These are phyloP conservation scores for Leucophenga maculata DNA, from an alignment of 2,888 invertebrate species.

Conservation along the genomic window DNA sequence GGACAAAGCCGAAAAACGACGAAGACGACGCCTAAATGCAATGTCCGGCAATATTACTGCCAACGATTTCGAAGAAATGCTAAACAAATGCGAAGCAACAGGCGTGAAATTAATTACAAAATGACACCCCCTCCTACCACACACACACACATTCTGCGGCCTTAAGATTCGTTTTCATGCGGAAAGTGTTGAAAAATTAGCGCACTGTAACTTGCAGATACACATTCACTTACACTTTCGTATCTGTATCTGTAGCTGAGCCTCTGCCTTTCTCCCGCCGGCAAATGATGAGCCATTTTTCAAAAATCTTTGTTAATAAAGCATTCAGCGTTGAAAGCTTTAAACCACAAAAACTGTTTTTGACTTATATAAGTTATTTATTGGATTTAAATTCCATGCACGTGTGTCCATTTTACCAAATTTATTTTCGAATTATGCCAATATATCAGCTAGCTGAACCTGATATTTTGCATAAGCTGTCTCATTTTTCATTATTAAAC, in stretches of 20 bases:
- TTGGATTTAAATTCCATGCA: neutral
- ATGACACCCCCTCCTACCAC: constrained; percentile 17
- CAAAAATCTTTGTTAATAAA: constrained; percentile 8
- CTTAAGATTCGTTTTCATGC: neutral
- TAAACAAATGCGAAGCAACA: constrained; percentile 39
- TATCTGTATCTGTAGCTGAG: no score
- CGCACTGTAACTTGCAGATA: neutral
- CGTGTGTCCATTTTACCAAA: neutral
- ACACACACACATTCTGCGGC: neutral
- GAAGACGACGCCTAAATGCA: constrained; percentile 7
- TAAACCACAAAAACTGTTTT: neutral
- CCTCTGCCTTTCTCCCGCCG: neutral
- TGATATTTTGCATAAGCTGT: no score
- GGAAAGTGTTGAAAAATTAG: neutral
- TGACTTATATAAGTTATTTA: constrained; percentile 9
- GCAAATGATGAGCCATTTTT: constrained; percentile 13
- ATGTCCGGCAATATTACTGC: constrained; percentile 6
- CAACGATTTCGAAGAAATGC: constrained; percentile 26
- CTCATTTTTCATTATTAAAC: no score
- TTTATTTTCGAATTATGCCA: no score
- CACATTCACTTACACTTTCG: no score
- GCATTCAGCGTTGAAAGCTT: neutral
- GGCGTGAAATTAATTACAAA: constrained; percentile 59
- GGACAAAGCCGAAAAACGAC: neutral
- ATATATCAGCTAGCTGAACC: no score